These are phyloP conservation scores for Heliocidaris erythrogramma DNA, from an alignment of 35 echinoderm and acorn worm species.

Conservation along the genomic window DNA sequence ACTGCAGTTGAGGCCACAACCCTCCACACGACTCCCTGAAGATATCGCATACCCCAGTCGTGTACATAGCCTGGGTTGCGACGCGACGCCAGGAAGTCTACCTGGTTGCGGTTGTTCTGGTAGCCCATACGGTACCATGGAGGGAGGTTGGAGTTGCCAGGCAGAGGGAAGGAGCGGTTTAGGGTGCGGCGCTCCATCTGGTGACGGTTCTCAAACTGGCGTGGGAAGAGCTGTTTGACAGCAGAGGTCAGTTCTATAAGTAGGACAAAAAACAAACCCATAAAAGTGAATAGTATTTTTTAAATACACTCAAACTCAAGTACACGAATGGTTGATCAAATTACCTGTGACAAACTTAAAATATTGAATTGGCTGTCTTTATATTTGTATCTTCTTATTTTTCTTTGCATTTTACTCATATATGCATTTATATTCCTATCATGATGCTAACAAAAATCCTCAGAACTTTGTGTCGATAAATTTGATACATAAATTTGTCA, in stretches of 20 bases:
- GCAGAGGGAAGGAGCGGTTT: slow-evolving; percentile 59
- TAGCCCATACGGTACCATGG: slow-evolving; percentile 38
- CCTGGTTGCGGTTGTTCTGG: slow-evolving; percentile 41
- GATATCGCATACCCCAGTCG: slow-evolving; percentile 44
- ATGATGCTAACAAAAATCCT: too few relatives aligned
- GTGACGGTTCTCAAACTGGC: slow-evolving; percentile 45
- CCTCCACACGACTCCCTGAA: slow-evolving; percentile 32
- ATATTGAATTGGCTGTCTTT: too few relatives aligned
- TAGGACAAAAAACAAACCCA: neutral
- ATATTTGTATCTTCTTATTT: too few relatives aligned
- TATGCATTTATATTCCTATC: too few relatives aligned
- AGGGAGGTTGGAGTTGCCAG: slow-evolving; percentile 44
- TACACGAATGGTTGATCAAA: too few relatives aligned
- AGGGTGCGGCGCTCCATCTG: slow-evolving; percentile 53
- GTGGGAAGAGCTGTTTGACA: slow-evolving; percentile 52
- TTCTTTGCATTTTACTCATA: too few relatives aligned
- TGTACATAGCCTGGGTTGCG: slow-evolving; percentile 37
- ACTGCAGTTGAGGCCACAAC: slow-evolving; percentile 30
- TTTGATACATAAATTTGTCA: too few relatives aligned
- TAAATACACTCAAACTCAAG: too few relatives aligned
- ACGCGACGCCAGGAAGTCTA: slow-evolving; percentile 32
- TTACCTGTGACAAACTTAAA: too few relatives aligned
- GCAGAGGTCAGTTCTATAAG: slow-evolving; percentile 51
- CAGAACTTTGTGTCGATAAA: too few relatives aligned
- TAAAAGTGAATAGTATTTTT: neutral